Evolutionary conservation across 2,113 vertebrate species (phyloP), one percentile per base, ranked within the genome.

Genomic region (Pygoscelis antarcticus): DNA sequence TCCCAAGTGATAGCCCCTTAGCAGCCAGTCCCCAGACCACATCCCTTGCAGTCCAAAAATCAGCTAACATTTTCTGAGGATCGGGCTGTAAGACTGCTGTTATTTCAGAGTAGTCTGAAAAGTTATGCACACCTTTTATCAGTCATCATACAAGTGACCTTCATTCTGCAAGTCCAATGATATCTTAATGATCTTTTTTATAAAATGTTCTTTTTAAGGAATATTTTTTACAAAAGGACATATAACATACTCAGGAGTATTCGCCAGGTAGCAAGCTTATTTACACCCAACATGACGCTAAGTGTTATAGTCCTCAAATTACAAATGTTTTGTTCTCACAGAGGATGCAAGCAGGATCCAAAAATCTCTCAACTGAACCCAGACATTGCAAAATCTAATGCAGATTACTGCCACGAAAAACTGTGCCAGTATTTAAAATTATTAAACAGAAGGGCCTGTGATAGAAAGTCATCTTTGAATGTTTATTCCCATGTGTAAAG

Each of bases 121-220:
- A 90, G 34, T 38, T 51, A 66, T 65, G 46, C 32, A 42, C 6
- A 29, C 7, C 20, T 82, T 62, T 87, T 36, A 23, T 65, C 52
- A 51, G 14, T 77, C 57, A 62, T 44, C 40, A 6, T 9, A 3
- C 10, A 51, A 72, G n/a, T 83, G 30, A 90, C 69, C 18, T 94
- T 72, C 34, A 3, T 47, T 84, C 44, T 91, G 26, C 83, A 89
- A 89, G 34, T 82, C 47, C 54, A 83, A 20, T 52, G 47, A 79
- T 19, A 57, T n/a, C 29, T 47, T 76, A 47, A 90, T 64, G 13
- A 40, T 30, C 34, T 83, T 83, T 95, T 89, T 76, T 16, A 55
- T 74, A 70, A 86, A 51, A 86, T 64, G 27, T 54, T 36, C 16
- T 95, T 97, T 94, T 69, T 42, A 87, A 96, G 74, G 74, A 92